A percentile compares a stretch with the other conserved stretches of the same genome.
Evolutionary conservation across 1,140 invertebrate genomes (phyloP).

Genomic region (Trachymyrmex septentrionalis): DNA sequence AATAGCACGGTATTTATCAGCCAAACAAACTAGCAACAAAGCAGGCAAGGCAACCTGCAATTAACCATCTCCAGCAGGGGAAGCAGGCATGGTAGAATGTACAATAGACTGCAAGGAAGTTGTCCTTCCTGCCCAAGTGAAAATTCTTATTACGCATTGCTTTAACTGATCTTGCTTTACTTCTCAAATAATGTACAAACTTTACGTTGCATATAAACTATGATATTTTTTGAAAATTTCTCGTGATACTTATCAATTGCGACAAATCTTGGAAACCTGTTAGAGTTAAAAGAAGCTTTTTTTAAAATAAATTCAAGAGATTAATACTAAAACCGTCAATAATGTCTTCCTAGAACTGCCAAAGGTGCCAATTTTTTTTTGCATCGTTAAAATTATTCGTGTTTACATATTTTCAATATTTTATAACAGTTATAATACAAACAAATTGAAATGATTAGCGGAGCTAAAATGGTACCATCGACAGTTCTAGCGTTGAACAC

Average conservation of each 20-base stretch:
- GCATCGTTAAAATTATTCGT: too few relatives aligned
- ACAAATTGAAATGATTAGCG: too few relatives aligned
- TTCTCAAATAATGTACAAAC: background rate
- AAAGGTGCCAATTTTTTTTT: too few relatives aligned
- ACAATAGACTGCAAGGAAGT: slow-evolving; percentile 27
- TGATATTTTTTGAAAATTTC: background rate
- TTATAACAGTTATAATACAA: too few relatives aligned
- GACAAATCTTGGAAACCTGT: background rate
- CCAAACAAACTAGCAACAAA: slow-evolving; percentile 21
- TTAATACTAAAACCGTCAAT: background rate
- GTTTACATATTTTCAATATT: too few relatives aligned
- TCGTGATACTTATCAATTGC: background rate
- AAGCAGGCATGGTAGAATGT: background rate
- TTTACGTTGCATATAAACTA: background rate
- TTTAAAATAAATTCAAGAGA: background rate
- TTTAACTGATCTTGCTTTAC: background rate
- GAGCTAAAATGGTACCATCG: too few relatives aligned
- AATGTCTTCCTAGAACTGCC: too few relatives aligned
- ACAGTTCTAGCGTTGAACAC: too few relatives aligned
- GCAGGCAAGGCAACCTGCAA: slow-evolving; percentile 20
- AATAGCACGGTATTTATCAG: slow-evolving; percentile 50
- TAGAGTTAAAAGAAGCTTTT: background rate
- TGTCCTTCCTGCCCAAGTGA: background rate
- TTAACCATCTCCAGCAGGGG: slow-evolving; percentile 9
- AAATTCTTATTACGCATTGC: slow-evolving; percentile 7